Evolutionary conservation across 2,888 invertebrate genomes (phyloP).

Genomic region (Hypolimnas misippus): DNA sequence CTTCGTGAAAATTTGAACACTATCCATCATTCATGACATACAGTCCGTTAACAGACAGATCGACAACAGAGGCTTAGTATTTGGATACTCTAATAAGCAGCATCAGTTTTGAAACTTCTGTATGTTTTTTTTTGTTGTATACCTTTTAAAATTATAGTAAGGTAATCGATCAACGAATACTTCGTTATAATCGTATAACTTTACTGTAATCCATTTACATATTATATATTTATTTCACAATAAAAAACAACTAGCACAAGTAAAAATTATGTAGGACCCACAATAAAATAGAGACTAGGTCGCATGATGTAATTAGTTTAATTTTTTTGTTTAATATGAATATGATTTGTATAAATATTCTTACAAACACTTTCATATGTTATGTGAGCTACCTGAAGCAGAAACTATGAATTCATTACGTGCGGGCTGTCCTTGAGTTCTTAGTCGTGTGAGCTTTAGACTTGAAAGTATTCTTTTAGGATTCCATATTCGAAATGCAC

Average conservation of each 20-base stretch:
- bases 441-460: background rate
- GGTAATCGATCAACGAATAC: too few relatives aligned
- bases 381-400: conserved; percentile 2
- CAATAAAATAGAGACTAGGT: background rate
- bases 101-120: too few relatives aligned
- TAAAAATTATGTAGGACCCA: background rate
- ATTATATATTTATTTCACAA: background rate
- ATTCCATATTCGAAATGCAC: too few relatives aligned
- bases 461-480: background rate
- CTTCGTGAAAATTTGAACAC: too few relatives aligned
- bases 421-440: background rate
- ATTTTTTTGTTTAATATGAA: background rate
- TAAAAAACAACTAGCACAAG: conserved; percentile 16
- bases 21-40: too few relatives aligned
- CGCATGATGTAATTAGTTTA: background rate
- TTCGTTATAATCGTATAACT: too few relatives aligned
- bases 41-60: too few relatives aligned
- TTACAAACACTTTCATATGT: conserved; percentile 3
- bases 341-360: background rate
- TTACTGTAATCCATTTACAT: too few relatives aligned
- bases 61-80: too few relatives aligned
- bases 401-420: conserved; percentile 3
- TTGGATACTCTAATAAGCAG: too few relatives aligned
- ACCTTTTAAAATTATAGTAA: background rate
- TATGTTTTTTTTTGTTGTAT: too few relatives aligned